Percentiles rank a stretch among this genome's conserved stretches.
These are phyloP conservation scores for Spongilla lacustris DNA, from an alignment of 37 sponge, comb jelly and placozoan species.

Conservation along the genomic window DNA sequence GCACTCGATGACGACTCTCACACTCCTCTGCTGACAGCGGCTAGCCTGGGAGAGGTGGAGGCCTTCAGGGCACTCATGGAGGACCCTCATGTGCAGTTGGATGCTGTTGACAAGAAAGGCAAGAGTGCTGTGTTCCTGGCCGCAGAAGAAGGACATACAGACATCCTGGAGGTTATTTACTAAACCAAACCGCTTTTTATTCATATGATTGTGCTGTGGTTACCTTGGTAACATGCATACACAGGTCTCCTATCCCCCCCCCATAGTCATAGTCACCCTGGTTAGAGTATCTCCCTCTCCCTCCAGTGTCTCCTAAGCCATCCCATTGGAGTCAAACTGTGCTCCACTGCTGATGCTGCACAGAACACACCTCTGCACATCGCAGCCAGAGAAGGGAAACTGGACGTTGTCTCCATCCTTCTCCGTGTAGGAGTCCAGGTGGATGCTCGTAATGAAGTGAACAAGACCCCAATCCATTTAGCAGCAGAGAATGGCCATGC, in stretches of 20 bases:
- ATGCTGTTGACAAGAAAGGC: constrained; percentile 57
- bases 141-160: constrained; percentile 44
- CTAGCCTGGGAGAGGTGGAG: constrained; percentile 30
- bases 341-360: constrained; percentile 47
- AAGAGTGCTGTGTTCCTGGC: constrained; percentile 58
- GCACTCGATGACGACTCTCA: constrained; percentile 49
- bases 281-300: background rate
- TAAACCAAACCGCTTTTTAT: too few relatives aligned
- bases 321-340: constrained; percentile 42
- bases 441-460: constrained; percentile 81
- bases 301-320: constrained; percentile 13
- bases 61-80: constrained; percentile 46
- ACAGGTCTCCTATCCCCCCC: background rate
- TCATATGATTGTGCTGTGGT: too few relatives aligned
- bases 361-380: background rate
- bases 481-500: constrained; percentile 74
- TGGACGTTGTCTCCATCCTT: constrained; percentile 52
- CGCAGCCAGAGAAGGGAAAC: constrained; percentile 57
- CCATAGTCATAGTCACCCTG: too few relatives aligned
- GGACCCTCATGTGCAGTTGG: constrained; percentile 25
- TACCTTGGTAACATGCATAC: too few relatives aligned
- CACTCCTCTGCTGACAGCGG: constrained; percentile 74
- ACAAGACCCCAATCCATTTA: constrained; percentile 85
- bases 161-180: constrained; percentile 51
- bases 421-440: constrained; percentile 2